A percentile compares a stretch with the other conserved stretches of the same genome.
phyloP scores from a whole-genome alignment of 2,113 vertebrate species.

The Bettongia penicillata region DNA sequence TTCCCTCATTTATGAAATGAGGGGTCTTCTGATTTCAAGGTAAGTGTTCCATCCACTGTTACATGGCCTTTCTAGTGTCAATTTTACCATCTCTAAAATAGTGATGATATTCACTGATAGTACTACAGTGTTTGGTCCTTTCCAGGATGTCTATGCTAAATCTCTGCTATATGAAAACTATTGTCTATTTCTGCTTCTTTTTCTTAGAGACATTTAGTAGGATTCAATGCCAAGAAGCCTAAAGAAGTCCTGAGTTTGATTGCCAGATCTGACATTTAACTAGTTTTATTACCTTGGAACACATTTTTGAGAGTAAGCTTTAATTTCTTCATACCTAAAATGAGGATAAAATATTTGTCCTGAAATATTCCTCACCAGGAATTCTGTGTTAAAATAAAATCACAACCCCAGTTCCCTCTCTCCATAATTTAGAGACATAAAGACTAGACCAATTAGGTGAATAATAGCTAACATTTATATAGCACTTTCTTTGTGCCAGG shows the following conservation, averaged over 20 bases:
- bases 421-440: no score
- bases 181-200: no score
- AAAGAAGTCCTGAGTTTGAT: neutral
- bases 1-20: neutral
- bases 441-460: no score
- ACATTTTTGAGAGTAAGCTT: neutral
- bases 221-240: neutral
- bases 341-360: neutral
- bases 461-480: no score
- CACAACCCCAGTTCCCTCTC: no score
- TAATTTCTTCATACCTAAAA: neutral
- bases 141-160: no score
- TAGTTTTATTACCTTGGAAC: neutral
- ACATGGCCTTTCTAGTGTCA: neutral
- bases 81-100: neutral
- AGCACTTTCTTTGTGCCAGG: no score
- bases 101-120: no score
- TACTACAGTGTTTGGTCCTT: no score
- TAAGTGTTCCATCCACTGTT: neutral
- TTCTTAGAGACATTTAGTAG: neutral
- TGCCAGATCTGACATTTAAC: neutral
- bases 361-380: no score
- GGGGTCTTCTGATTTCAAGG: neutral
- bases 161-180: no score
- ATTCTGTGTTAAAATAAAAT: no score